phyloP scores from a whole-genome alignment of 2,888 invertebrate genomes.

The Cybosia mesomella region DNA sequence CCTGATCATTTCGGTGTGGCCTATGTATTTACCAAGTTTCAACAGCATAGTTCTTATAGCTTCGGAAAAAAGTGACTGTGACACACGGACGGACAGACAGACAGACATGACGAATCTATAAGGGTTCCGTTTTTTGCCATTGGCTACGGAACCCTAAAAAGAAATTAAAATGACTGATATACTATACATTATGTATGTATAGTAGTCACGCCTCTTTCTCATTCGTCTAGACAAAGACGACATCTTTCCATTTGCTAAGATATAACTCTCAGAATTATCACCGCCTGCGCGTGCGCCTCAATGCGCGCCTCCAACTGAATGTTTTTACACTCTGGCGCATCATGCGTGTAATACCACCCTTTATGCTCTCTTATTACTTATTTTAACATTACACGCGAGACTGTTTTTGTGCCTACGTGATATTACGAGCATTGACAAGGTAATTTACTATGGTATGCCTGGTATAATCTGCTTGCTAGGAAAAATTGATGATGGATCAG shows the following conservation, averaged over 20 bases:
- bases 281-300: not conserved
- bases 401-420: conserved; percentile 2
- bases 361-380: conserved; percentile 24
- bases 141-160: too few species aligned
- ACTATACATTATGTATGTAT: too few species aligned
- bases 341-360: conserved; percentile 22
- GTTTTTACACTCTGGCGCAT: conserved; percentile 10
- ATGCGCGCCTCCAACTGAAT: not conserved
- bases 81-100: too few species aligned
- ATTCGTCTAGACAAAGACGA: too few species aligned
- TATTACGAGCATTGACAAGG: conserved; percentile 6
- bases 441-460: conserved; percentile 3
- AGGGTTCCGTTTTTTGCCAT: too few species aligned
- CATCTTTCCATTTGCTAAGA: not conserved
- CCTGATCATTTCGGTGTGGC: too few species aligned
- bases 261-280: not conserved
- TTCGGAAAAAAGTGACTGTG: too few species aligned
- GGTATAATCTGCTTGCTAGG: not conserved
- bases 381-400: conserved; percentile 7
- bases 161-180: too few species aligned
- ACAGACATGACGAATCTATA: too few species aligned
- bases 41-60: too few species aligned
- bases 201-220: too few species aligned
- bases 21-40: too few species aligned
- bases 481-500: not conserved